Evolutionary conservation across 2,113 vertebrate species (phyloP), one percentile per base, ranked within the genome.

Genomic region (Labeo rohita): DNA sequence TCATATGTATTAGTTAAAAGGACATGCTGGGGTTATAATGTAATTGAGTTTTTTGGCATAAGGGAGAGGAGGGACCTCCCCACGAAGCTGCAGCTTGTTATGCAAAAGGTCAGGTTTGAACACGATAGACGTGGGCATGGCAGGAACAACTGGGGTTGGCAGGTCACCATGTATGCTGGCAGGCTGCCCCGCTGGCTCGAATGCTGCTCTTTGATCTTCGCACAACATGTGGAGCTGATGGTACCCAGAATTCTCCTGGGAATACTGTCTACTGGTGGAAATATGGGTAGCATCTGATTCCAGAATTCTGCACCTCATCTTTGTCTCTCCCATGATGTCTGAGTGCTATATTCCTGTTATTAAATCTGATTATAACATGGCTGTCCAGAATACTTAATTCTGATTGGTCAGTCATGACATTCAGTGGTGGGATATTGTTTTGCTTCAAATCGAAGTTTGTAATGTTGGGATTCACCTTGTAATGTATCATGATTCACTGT

Each of bases 171-270:
- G 39, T 72, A 5, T 45, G 65, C 50, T 89, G 84, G 65, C 86
- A 47, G 13, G 3, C 21, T 83, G 59, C 85, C 72, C 50, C 39
- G 73, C 74, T 85, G 77, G 76, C 87, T 84, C 21, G 73, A 49
- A 16, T 82, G 70, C 84, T 81, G 80, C 21, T 9, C 77, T 86
- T 88, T 90, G 86, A 90, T 86, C 89, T 83, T 39, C 23, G 34
- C 49, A 75, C 28, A 84, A 89, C 78, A 86, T 84, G 76, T 83
- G 77, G 61, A 9, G 47, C 76, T 63, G 72, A 83, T 88, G 81
- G 23, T 84, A 85, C 72, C 80, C 78, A 77, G 79, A 82, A 85
- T 77, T 18, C 61, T 74, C 84, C 63, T 78, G 43, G n/a, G 47
- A 70, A 45, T 56, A 2, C 54, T 65, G 11, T 73, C 59, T 84